These are phyloP conservation scores for Muscicapa comitata DNA, from an alignment of 2,797 vertebrate genomes.

Conservation along the genomic window DNA sequence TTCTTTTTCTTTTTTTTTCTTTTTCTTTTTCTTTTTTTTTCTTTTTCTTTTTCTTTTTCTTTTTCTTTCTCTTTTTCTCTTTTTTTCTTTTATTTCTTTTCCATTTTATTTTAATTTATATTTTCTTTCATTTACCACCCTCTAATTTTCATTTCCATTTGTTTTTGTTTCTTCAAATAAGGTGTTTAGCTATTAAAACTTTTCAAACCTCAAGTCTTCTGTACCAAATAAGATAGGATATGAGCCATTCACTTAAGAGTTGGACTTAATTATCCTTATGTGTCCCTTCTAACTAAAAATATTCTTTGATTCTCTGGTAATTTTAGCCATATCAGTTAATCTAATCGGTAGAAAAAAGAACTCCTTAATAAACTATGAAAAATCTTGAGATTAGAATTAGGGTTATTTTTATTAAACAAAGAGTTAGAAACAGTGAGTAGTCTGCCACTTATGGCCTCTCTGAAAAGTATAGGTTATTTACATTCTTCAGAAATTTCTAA, in stretches of 20 bases:
- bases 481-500: not conserved
- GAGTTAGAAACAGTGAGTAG: not conserved
- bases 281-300: not conserved
- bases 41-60: too few relatives aligned
- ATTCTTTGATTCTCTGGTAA: not conserved
- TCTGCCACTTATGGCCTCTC: not conserved
- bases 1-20: too few relatives aligned
- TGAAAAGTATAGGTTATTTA: not conserved
- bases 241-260: not conserved
- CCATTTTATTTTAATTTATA: not conserved
- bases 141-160: not conserved
- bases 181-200: rapidly evolving
- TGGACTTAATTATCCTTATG: not conserved
- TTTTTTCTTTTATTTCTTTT: too few relatives aligned
- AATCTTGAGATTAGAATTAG: not conserved
- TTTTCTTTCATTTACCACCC: rapidly evolving
- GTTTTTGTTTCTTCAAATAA: not conserved
- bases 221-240: not conserved
- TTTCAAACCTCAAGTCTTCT: not conserved
- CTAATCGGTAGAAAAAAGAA: not conserved
- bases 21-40: too few relatives aligned
- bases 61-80: too few relatives aligned
- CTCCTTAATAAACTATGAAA: not conserved
- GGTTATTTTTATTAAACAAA: not conserved
- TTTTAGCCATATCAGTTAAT: not conserved